Evolutionary conservation across 2,113 vertebrate species (phyloP), one percentile per base, ranked within the genome.

Genomic region (Serranochromis macrocephalus): DNA sequence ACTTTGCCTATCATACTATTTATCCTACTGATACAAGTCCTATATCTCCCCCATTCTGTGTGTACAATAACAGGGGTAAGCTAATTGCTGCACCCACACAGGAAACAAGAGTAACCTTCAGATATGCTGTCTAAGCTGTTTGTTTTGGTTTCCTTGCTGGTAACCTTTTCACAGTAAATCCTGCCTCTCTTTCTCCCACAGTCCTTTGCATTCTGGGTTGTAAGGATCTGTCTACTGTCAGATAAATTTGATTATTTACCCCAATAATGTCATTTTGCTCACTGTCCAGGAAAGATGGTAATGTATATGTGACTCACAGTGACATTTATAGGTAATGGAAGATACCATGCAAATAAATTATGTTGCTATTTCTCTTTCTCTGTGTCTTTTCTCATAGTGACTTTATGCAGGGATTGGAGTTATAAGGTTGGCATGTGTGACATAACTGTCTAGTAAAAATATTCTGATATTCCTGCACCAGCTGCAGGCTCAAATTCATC

Each of bases 121-220:
- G 58, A 93, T 84, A 53, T 91, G 91, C 90, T 85, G 86, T 42
- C 80, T 36, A 85, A 85, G 90, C 86, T 66, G 79, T 88, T 88
- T 92, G 73, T 55, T 16, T 47, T 24, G 14, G 85, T 91, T 92
- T 84, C 83, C 66, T 73, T 58, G 19, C 66, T 61, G 66, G 45
- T 83, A 88, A 90, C 85, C 88, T 93, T 90, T 91, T 83, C 86
- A 38, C 40, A 63, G 75, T 11, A n/a, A 73, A 81, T 38, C 10
- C 7, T 54, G 45, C 26, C 13, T 63, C 54, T 79, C 47, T 68
- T 55, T 11, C 29, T 33, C 75, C 88, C 53, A 36, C 36, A 83
- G 51, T 86, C 42, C 82, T 38, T 61, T 83, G 57, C 79, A 83
- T 61, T 79, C 49, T 33, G 14, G 9, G 24, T 47, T 75, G 24